Evolutionary conservation across 2,888 invertebrate genomes (phyloP), one percentile per base, ranked within the genome.

Genomic region (Amphipoea oculea): DNA sequence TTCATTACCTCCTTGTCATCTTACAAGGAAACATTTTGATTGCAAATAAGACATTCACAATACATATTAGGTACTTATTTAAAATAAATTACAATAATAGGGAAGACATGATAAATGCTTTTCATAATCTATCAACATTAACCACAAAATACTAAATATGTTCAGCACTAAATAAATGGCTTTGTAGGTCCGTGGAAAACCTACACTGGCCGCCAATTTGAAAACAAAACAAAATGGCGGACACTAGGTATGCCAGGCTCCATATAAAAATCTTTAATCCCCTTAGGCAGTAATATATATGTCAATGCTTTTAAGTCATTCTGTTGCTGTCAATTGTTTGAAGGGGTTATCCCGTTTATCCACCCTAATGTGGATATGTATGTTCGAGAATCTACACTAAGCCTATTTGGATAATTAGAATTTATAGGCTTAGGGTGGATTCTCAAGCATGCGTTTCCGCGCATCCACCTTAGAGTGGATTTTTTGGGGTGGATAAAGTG

Each of bases 71-170:
- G 29, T 29, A n/a, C n/a, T n/a, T n/a, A 67, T 69, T 72, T 65
- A 51, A 84, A 78, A 74, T 36, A 45, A 48, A 73, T 71, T 65
- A 73, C 36, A 45, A n/a, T 76, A 82, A 73, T 68, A 78, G 2
- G 89, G 88, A 90, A 90, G 89, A 89, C 66, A 67, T 63, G 67
- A 63, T 75, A 82, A 86, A 85, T 69, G 68, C 83, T 36, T 60
- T 65, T 51, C 29, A 3, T 68, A 51, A n/a, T n/a, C 29, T 29
- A 78, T 20, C 0, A 42, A 23, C 1, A 40, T 36, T 40, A 1
- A n/a, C 4, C n/a, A 42, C 17, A 17, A 67, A 67, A 9, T 9
- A n/a, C 14, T 23, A 12, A 40, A 12, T 36, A 36, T 42, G 20
- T 65, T 65, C 4, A 40, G 65, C 0, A 11, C 23, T 65, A 9